Base-by-base conservation (phyloP, 2,113 vertebrate species). In the Pseudois nayaur region DNA sequence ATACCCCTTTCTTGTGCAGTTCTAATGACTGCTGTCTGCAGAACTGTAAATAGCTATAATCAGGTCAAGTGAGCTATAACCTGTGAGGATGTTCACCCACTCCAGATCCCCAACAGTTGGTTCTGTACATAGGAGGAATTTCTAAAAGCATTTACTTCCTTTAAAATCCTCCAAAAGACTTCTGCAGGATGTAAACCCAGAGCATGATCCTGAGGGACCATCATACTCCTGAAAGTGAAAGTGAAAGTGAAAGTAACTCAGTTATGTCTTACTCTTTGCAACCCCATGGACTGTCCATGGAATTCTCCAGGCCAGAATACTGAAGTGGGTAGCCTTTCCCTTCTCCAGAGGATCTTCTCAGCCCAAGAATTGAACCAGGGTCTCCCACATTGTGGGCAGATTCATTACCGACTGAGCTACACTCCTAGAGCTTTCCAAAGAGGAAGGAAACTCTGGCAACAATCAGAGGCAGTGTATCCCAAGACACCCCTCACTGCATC, bases 391-490 rank as follows among this genome's bases (percentile, higher is more conserved):
- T 74, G 67, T 74, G 21, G 36, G n/a, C 5, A 0, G 36, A 74
- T 40, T 23, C 67, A 40, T 74, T 23, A 74, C 36, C 36, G 2
- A 74, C 19, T 40, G 19, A 40, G n/a, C 9, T 71, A 71, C 9
- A 71, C 19, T 71, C n/a, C n/a, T 71, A 97, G 96, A 87, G 60
- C 81, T 98, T 98, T 98, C 97, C 95, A 82, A 95, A 84, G 97
- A 98, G 96, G 97, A 98, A 98, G 98, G 97, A 92, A 92, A 89
- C 96, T 98, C 98, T 98, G 98, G 97, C 87, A 95, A 64, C 81
- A 94, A 79, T 94, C 50, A 97, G 97, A 92, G 91, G 74, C 43
- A 97, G n/a, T 31, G 87, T 95, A 82, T 98, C 98, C 97, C 55
- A 82, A 89, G 91, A 78, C 16, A 48, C 36, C 85, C 78, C 29